Conservation (phyloP, 2,113 vertebrate species). For the Castor canadensis region DNA sequence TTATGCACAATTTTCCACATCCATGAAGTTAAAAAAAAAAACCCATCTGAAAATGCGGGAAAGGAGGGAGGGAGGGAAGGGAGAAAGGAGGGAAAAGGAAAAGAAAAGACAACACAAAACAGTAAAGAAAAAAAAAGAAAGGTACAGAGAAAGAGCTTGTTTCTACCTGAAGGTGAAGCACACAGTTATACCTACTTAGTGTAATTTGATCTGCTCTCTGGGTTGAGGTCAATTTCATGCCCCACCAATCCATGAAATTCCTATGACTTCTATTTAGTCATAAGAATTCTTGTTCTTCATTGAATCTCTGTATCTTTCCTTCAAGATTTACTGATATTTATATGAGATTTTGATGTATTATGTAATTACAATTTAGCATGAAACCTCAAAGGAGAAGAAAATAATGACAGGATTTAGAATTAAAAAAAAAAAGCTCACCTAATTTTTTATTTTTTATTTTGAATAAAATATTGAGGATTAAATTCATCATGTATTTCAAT, state of each 20-base stretch:
- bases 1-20: background rate
- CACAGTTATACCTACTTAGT: background rate
- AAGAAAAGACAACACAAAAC: too few relatives aligned
- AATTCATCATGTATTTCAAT: background rate
- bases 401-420: background rate
- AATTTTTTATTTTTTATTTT: slow-evolving; percentile 5
- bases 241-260: background rate
- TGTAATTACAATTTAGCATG: background rate
- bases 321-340: background rate
- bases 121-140: background rate
- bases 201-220: background rate
- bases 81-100: background rate
- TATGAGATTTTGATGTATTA: background rate
- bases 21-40: background rate
- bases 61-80: too few relatives aligned
- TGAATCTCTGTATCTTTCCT: background rate
- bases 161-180: background rate
- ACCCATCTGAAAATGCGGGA: background rate
- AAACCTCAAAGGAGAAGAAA: background rate
- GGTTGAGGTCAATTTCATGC: background rate
- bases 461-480: background rate
- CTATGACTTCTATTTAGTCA: background rate
- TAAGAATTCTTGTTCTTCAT: background rate
- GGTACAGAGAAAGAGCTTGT: too few relatives aligned
- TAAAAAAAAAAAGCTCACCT: background rate